Conservation (phyloP, 2,113 vertebrate genomes). For the Ammospiza nelsoni region DNA sequence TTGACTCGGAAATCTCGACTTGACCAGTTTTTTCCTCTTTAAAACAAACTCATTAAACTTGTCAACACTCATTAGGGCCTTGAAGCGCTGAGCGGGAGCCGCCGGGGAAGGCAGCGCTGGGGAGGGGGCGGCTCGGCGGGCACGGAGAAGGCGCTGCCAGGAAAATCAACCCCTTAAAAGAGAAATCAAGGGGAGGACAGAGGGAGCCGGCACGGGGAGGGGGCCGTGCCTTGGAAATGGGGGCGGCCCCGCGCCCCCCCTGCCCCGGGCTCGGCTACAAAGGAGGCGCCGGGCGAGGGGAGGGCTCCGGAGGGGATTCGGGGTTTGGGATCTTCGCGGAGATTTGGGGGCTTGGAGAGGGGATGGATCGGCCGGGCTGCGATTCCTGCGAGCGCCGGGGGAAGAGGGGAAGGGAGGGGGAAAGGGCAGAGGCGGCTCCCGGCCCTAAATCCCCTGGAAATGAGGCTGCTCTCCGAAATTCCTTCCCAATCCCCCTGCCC, state of each 20-base stretch:
- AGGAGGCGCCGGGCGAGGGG: neutral
- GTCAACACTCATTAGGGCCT: slow-evolving; percentile 95
- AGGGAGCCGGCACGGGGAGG: slow-evolving; percentile 1
- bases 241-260: neutral
- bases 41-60: slow-evolving; percentile 96
- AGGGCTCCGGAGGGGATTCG: neutral
- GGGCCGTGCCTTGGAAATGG: neutral
- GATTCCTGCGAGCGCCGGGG: neutral
- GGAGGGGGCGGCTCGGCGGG: neutral
- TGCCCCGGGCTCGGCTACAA: neutral
- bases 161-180: slow-evolving; percentile 34
- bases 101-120: slow-evolving; percentile 59
- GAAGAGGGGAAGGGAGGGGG: neutral
- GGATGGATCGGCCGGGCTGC: neutral
- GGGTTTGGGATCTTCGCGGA: neutral
- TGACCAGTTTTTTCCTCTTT: slow-evolving; percentile 87
- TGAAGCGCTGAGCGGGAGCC: slow-evolving; percentile 83
- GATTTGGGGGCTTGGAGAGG: neutral
- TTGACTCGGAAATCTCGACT: slow-evolving; percentile 96
- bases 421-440: slow-evolving; percentile 10
- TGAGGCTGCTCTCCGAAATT: slow-evolving; percentile 43
- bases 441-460: slow-evolving; percentile 49
- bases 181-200: slow-evolving; percentile 55
- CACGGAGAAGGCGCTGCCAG: neutral
- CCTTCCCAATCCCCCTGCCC: neutral